Base-by-base conservation (phyloP, 1,140 invertebrate genomes). In the Eriocheir sinensis region DNA sequence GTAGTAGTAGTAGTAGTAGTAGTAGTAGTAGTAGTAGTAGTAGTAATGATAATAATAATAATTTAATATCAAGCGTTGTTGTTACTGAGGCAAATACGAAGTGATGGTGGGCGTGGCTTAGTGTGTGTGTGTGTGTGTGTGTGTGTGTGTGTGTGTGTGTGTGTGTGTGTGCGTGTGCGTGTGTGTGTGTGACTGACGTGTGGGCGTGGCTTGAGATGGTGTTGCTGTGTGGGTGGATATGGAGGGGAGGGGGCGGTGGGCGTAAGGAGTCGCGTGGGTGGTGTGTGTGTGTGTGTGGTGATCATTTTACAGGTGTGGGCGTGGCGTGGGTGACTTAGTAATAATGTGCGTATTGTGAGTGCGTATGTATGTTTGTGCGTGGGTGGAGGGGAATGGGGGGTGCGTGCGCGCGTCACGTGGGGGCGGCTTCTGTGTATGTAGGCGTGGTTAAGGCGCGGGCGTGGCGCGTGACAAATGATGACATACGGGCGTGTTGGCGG, bases 11-110 rank as follows among this genome's bases (percentile, higher is more conserved):
- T 53, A 53, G 48, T 53, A 53, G 48, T 72, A 72, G 60, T 72
- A 72, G 60, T 72, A 72, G 60, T 72, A 72, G 60, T 72, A 72
- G 60, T 72, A 72, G 60, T 72, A 72, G 60, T 72, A 72, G 60
- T 72, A 72, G 60, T 72, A 72, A n/a, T 72, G 21, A 72, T n/a
- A 21, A 72, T 8, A 21, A n/a, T n/a, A n/a, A 72, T n/a, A n/a
- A n/a, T 21, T 72, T 21, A 21, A 48, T 27, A 60, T 9, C 53
- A 60, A 60, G 60, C n/a, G n/a, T n/a, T n/a, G n/a, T n/a, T n/a
- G n/a, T n/a, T 48, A 48, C 15, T 48, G 44, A 15, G 4, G 44
- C 27, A n/a, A n/a, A n/a, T n/a, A n/a, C n/a, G 60, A n/a, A n/a
- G 60, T 72, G 60, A n/a, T 53, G 48, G 60, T 72, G 60, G 60